phyloP scores from a whole-genome alignment of 53 echinoderm and acorn worm genomes.

The Holothuria scabra region DNA sequence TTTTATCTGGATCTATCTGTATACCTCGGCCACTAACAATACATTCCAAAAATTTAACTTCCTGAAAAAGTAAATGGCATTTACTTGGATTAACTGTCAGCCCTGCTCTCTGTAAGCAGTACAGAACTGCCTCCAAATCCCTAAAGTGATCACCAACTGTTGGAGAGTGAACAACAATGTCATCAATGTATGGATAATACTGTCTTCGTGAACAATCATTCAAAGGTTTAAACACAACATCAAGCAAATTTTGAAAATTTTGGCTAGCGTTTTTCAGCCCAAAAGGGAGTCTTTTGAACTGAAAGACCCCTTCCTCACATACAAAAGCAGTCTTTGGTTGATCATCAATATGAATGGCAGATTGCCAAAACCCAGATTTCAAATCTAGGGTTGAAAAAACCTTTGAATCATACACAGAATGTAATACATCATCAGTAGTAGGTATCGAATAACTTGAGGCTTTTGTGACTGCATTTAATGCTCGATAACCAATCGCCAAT shows the following conservation, averaged over 20 bases:
- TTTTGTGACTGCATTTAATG: constrained; percentile 23
- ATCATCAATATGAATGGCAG: constrained; percentile 24
- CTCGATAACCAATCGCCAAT: constrained; percentile 23
- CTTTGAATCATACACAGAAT: constrained; percentile 35
- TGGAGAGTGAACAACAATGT: constrained; percentile 51
- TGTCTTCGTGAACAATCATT: constrained; percentile 7
- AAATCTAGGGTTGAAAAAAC: constrained; percentile 48
- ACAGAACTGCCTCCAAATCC: constrained; percentile 30
- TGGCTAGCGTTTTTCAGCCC: constrained; percentile 31
- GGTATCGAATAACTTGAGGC: constrained; percentile 27
- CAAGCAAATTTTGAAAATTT: constrained; percentile 45
- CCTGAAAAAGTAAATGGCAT: no score
- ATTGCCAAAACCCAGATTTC: constrained; percentile 50
- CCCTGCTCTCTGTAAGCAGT: constrained; percentile 32
- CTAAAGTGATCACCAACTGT: constrained; percentile 17
- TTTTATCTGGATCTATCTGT: constrained; percentile 3
- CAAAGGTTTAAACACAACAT: constrained; percentile 12
- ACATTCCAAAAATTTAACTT: no score
- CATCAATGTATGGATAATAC: constrained; percentile 25
- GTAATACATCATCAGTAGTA: constrained; percentile 16
- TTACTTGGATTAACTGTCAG: constrained; percentile 55
- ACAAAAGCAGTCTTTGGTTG: constrained; percentile 46
- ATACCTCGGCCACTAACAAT: constrained; percentile 8
- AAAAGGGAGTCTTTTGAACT: constrained; percentile 43
- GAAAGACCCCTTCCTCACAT: constrained; percentile 48